Evolutionary conservation across 2,888 invertebrate genomes (phyloP).

Genomic region (Andrena marginata): DNA sequence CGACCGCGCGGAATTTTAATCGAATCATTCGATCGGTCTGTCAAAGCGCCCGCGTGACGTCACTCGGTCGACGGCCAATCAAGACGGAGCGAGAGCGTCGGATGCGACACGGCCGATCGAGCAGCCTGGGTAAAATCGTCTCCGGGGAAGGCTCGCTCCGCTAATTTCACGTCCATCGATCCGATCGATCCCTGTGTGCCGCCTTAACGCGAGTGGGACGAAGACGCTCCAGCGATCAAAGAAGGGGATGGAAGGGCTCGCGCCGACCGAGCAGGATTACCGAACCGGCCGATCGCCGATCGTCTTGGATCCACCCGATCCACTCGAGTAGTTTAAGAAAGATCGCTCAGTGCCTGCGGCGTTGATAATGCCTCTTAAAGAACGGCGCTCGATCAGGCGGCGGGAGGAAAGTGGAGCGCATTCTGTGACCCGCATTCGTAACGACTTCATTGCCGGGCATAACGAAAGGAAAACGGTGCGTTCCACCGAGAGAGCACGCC

Average conservation of each 20-base stretch:
- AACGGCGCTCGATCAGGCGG: not conserved
- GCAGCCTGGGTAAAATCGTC: slow-evolving; percentile 58
- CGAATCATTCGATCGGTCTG: slow-evolving; percentile 81
- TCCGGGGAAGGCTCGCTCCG: slow-evolving; percentile 15
- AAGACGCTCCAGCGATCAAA: slow-evolving; percentile 49
- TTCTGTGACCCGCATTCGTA: slow-evolving; percentile 57
- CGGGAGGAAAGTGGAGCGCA: slow-evolving; percentile 50
- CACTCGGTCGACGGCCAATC: slow-evolving; percentile 62
- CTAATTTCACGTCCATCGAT: slow-evolving; percentile 42
- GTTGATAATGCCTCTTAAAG: not conserved
- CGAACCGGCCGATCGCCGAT: not conserved
- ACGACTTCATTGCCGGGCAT: slow-evolving; percentile 58
- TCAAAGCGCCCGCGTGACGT: slow-evolving; percentile 79
- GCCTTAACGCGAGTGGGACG: no score
- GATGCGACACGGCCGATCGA: slow-evolving; percentile 52
- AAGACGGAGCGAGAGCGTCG: slow-evolving; percentile 54
- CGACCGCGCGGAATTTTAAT: slow-evolving; percentile 75
- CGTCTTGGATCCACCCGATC: not conserved
- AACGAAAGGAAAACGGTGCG: slow-evolving; percentile 56
- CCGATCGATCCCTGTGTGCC: slow-evolving; percentile 35
- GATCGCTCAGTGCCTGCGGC: not conserved
- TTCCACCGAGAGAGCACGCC: slow-evolving; percentile 53
- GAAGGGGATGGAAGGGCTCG: not conserved
- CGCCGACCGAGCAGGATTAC: not conserved
- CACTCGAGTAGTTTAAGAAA: not conserved